Base-by-base conservation (phyloP, 2,888 invertebrate species). In the Galeopsomyia nigrocyanea region DNA sequence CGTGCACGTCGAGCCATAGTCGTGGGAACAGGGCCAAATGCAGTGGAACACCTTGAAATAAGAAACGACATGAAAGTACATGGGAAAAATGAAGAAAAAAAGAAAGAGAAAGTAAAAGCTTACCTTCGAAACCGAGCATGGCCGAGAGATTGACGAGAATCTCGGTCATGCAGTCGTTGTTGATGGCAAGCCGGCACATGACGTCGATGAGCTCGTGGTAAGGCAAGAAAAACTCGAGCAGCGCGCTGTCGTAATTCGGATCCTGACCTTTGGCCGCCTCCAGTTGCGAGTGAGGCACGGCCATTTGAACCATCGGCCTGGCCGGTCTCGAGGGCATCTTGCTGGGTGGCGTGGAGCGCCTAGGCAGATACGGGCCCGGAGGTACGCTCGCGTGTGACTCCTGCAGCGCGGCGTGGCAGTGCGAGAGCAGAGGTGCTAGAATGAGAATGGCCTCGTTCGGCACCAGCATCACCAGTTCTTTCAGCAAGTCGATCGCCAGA, bases 131-230 rank as follows among this genome's bases (percentile, higher is more conserved):
- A 72, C 96, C 97, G 65, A 97, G 93, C 89, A 96, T 91, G 68
- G 95, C 94, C 83, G 95, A 95, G 77, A 97, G 88, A 82, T 93
- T 92, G 74, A 97, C 93, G 78, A 97, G 89, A 67, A 94, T 92
- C 81, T 96, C 95, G 64, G 94, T 94, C 87, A 97, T 91, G 81
- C 93, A 93, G 81, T 95, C 94, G 80, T 95, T 93, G 83, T 94
- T 94, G 75, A 97, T 94, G 72, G 97, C 96, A 82, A 97, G 91
- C 56, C 97, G 91, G 87, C 96, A 94, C 88, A 93, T 88, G 78
- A 93, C 89, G 88, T 97, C 97, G 68, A 97, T 92, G 76, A 97
- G 93, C 82, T 93, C 93, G 85, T 97, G 97, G 86, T 97, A 97
- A 0, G 96, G 96, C 39, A 91, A 87, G 87, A 94, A 96, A 85